phyloP scores from a whole-genome alignment of 1,140 invertebrate species.

The Calephelis nemesis region DNA sequence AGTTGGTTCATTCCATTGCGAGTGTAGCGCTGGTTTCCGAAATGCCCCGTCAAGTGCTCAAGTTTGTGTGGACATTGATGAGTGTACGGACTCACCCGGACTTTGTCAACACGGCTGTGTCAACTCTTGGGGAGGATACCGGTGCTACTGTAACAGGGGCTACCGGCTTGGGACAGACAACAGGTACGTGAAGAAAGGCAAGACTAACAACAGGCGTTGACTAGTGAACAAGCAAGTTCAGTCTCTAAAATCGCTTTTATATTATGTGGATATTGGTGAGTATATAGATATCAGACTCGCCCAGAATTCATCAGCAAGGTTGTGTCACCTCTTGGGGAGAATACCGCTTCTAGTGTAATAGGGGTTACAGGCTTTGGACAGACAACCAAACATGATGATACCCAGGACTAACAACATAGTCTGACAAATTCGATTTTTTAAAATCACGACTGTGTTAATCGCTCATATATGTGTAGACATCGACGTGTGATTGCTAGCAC shows the following conservation, averaged over 20 bases:
- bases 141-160: constrained; percentile 87
- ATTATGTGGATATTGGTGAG: constrained; percentile 84
- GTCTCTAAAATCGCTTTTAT: constrained; percentile 53
- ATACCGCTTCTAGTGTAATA: constrained; percentile 87
- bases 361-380: constrained; percentile 84
- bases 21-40: constrained; percentile 87
- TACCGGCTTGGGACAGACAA: constrained; percentile 86
- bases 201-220: no score
- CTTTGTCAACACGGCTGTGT: constrained; percentile 91
- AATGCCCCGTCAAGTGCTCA: constrained; percentile 77
- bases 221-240: no score
- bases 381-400: no score
- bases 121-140: constrained; percentile 91
- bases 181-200: constrained; percentile 63
- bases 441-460: constrained; percentile 66
- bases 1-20: constrained; percentile 89
- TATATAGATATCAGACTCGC: constrained; percentile 72
- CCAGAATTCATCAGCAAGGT: constrained; percentile 87
- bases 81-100: constrained; percentile 81
- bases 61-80: constrained; percentile 84
- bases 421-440: no score
- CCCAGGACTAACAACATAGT: no score
- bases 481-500: constrained; percentile 91
- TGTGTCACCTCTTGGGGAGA: constrained; percentile 92
- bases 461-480: constrained; percentile 82